Conservation (phyloP, 2,797 vertebrate species). For the Staurois parvus region DNA sequence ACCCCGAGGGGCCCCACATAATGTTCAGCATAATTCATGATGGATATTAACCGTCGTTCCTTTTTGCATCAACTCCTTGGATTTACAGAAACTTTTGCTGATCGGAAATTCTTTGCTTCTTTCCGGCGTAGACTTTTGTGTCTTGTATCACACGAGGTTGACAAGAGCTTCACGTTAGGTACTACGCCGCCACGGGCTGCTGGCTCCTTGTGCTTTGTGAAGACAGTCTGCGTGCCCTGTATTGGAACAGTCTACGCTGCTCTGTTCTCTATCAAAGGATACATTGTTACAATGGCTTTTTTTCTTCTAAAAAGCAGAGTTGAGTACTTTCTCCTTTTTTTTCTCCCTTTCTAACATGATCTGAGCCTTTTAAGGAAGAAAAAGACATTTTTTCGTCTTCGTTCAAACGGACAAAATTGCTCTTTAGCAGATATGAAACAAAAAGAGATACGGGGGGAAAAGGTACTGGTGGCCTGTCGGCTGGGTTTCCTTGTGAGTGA, state of each 20-base stretch:
- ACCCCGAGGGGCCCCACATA: slow-evolving; percentile 5
- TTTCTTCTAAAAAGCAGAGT: slow-evolving; percentile 58
- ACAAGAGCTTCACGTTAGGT: slow-evolving; percentile 26
- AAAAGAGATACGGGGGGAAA: not conserved
- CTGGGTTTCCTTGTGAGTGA: slow-evolving; percentile 23
- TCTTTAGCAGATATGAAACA: slow-evolving; percentile 49
- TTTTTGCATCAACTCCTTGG: slow-evolving; percentile 10
- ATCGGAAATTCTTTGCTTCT: slow-evolving; percentile 17
- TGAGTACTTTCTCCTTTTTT: slow-evolving; percentile 55
- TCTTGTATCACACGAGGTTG: slow-evolving; percentile 45
- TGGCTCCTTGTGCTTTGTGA: slow-evolving; percentile 63
- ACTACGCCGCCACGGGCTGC: slow-evolving; percentile 27
- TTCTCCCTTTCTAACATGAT: slow-evolving; percentile 59
- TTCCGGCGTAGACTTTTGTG: slow-evolving; percentile 39
- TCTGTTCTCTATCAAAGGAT: slow-evolving; percentile 59
- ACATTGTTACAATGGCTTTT: slow-evolving; percentile 57
- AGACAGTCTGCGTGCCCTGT: slow-evolving; percentile 51
- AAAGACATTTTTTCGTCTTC: slow-evolving; percentile 27
- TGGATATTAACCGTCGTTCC: not conserved
- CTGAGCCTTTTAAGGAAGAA: slow-evolving; percentile 48
- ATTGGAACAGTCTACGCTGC: slow-evolving; percentile 49
- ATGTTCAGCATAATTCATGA: not conserved
- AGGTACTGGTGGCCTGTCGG: slow-evolving; percentile 27
- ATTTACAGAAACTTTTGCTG: slow-evolving; percentile 39
- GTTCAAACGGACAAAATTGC: slow-evolving; percentile 52